Percentiles rank a stretch among this genome's conserved stretches.
These are phyloP conservation scores for Patagioenas fasciata DNA, from an alignment of 2,113 vertebrate genomes.

Conservation along the genomic window DNA sequence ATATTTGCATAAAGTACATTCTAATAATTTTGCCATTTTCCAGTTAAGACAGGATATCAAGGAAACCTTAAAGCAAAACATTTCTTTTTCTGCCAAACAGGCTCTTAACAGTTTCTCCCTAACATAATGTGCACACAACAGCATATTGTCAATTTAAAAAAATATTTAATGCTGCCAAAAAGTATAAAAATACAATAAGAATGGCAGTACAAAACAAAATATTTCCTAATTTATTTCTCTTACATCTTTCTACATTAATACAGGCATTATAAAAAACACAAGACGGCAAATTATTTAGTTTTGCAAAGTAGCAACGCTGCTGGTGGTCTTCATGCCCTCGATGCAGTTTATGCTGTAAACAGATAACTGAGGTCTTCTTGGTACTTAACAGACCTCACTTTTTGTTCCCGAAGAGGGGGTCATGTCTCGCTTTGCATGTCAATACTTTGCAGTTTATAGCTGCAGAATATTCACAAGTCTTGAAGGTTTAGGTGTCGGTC, in stretches of 20 bases:
- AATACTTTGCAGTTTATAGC: constrained; percentile 81
- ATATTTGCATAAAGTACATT: not conserved
- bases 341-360: constrained; percentile 84
- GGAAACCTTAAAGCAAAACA: not conserved
- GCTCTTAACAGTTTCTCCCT: constrained; percentile 19
- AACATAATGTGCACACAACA: constrained; percentile 71
- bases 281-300: constrained; percentile 69
- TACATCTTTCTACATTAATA: constrained; percentile 80
- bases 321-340: constrained; percentile 81
- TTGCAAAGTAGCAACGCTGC: constrained; percentile 78
- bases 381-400: constrained; percentile 77
- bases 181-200: constrained; percentile 85
- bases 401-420: constrained; percentile 76
- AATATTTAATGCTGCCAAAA: constrained; percentile 88
- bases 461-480: constrained; percentile 83
- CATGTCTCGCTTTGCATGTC: constrained; percentile 80
- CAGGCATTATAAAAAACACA: constrained; percentile 76
- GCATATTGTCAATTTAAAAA: constrained; percentile 75
- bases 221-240: constrained; percentile 78
- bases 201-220: constrained; percentile 84
- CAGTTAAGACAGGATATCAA: not conserved
- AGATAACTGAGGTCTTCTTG: constrained; percentile 77
- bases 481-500: constrained; percentile 83
- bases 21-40: not conserved
- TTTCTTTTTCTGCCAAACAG: not conserved